A percentile compares a stretch with the other conserved stretches of the same genome.
These are phyloP conservation scores for Micromys minutus DNA, from an alignment of 2,113 vertebrate genomes.

Conservation along the genomic window DNA sequence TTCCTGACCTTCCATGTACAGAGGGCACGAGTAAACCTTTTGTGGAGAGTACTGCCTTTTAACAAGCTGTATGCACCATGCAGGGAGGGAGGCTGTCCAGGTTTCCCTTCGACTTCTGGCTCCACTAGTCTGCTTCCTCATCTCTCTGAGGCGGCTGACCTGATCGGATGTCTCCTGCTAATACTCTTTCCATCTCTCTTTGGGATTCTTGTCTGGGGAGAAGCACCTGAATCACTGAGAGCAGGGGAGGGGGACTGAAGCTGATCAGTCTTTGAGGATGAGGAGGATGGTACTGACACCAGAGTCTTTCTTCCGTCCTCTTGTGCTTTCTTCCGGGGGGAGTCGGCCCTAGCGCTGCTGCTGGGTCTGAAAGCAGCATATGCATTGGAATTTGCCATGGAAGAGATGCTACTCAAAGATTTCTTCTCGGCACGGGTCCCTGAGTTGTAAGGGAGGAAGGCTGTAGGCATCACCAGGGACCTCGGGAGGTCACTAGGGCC, in stretches of 20 bases:
- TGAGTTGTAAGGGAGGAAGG: slow-evolving; percentile 67
- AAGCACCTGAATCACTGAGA: slow-evolving; percentile 51
- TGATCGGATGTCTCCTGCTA: slow-evolving; percentile 80
- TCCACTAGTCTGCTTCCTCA: slow-evolving; percentile 80
- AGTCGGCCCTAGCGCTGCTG: slow-evolving; percentile 50
- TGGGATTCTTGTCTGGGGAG: slow-evolving; percentile 74
- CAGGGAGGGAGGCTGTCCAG: slow-evolving; percentile 72
- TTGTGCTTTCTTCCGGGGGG: slow-evolving; percentile 72
- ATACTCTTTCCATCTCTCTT: slow-evolving; percentile 76
- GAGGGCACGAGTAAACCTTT: slow-evolving; percentile 31
- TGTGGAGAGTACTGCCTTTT: slow-evolving; percentile 49
- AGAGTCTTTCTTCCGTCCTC: slow-evolving; percentile 69
- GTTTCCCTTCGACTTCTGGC: slow-evolving; percentile 31
- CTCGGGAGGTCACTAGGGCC: slow-evolving; percentile 79
- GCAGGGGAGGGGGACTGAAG: slow-evolving; percentile 51
- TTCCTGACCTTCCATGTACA: slow-evolving; percentile 85
- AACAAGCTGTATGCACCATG: slow-evolving; percentile 81
- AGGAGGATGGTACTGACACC: slow-evolving; percentile 34
- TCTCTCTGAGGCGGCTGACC: slow-evolving; percentile 86
- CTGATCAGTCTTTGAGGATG: slow-evolving; percentile 60
- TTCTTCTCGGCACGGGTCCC: slow-evolving; percentile 65
- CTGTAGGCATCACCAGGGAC: slow-evolving; percentile 77
- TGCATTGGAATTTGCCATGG: neutral
- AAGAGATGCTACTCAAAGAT: slow-evolving; percentile 63
- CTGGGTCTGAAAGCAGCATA: slow-evolving; percentile 63